Evolutionary conservation across 1,140 invertebrate genomes (phyloP), one percentile per base, ranked within the genome.

Genomic region (Hypothenemus hampei): DNA sequence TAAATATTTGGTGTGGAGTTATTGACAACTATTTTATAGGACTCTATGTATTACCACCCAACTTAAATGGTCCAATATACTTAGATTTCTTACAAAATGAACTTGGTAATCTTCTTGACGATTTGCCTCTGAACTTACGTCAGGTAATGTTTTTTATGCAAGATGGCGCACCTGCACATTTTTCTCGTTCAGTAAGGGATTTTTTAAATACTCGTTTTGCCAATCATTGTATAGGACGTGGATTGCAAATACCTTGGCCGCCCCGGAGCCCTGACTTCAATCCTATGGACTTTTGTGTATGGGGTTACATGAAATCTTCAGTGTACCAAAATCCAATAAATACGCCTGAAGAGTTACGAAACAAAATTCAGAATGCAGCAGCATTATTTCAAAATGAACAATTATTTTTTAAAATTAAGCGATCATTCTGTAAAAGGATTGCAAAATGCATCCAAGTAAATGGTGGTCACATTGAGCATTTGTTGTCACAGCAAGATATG

Each of bases 391-490:
- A 29, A 11, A 29, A 29, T 29, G 24, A 29, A 29, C 5, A 29
- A 29, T 29, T 29, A 6, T 11, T 29, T 11, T 29, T 6, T 29
- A 29, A 29, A 29, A 29, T 29, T 11, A 29, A 11, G 11, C 24
- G 11, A 11, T 29, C 24, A 11, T 29, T 29, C 24, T 6, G 5
- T 5, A 29, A 29, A 29, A 5, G 24, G 11, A 29, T 29, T 11
- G 5, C 24, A 29, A 29, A 29, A 29, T 29, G 24, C 24, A 29
- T 29, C 24, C 5, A 29, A 11, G 24, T 29, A 6, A 29, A 29
- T 29, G 24, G 24, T 29, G 24, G 24, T 11, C 24, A 29, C 11
- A 11, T 29, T 6, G 24, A 44, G 96, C 93, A 40, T 83, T 99
- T 24, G n/a, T n/a, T n/a, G n/a, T n/a, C n/a, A n/a, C n/a, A n/a